Base-by-base conservation (phyloP, 2,797 vertebrate species). In the Carcharodon carcharias region DNA sequence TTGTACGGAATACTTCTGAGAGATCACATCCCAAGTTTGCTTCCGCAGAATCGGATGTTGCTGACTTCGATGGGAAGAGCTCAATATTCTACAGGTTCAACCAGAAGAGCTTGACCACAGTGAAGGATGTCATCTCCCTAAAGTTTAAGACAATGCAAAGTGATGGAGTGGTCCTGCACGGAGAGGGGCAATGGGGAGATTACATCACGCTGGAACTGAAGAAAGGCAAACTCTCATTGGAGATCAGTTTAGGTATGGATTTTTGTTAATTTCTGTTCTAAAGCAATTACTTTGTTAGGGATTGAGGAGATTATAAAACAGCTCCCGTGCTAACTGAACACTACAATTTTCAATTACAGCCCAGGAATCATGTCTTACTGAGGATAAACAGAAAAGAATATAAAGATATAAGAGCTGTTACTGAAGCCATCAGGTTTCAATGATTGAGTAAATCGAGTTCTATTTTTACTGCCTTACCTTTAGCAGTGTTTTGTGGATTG, bases 91-190 rank as follows among this genome's bases (percentile, higher is more conserved):
- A 98, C 98, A 98, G 97, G 97, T 97, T 98, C 97, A 98, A 98
- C 97, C 97, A 98, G 96, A 97, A 98, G 96, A 97, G 97, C 61
- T 97, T 96, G 96, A 98, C 97, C 95, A 95, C 96, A 54, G 40
- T 97, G 97, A 98, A 98, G 97, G 98, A 99, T 95, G 97, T 97
- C 96, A 98, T 99, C 96, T 98, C 98, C 96, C 97, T 99, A 97
- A 98, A 98, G 96, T 99, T 99, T 97, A 99, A 99, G 98, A 98
- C 98, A 96, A 97, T 98, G 97, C 98, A 97, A 97, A 99, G 98
- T 97, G 98, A 98, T 89, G 99, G 99, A 96, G 97, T 98, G 96
- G 97, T 99, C 65, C 97, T 99, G 56, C 98, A 99, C 23, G 97
- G 98, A 88, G 97, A 98, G 97, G 98, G 98, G 96, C 97, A 97